A percentile compares a stretch with the other conserved stretches of the same genome.
phyloP scores from a whole-genome alignment of 2,888 invertebrate species.

The Rhagonycha fulva region DNA sequence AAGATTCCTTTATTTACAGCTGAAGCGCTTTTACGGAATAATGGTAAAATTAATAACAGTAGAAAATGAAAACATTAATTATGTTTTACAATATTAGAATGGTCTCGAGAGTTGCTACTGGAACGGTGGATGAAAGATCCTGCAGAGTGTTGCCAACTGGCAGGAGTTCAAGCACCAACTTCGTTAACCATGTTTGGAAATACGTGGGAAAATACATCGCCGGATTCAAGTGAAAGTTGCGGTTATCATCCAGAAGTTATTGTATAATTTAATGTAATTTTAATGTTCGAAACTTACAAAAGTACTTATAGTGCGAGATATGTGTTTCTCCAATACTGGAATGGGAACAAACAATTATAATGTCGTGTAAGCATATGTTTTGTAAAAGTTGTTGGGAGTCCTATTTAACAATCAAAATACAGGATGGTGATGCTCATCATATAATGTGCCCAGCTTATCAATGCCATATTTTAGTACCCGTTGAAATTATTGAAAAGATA shows the following conservation, averaged over 20 bases:
- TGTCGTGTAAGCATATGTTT: slow-evolving; percentile 67
- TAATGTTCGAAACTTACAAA: not conserved
- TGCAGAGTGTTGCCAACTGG: slow-evolving; percentile 65
- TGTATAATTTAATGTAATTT: slow-evolving; percentile 36
- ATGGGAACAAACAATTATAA: slow-evolving; percentile 59
- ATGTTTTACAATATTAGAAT: slow-evolving; percentile 57
- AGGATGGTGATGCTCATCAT: slow-evolving; percentile 68
- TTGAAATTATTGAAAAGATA: slow-evolving; percentile 67
- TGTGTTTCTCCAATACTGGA: slow-evolving; percentile 58
- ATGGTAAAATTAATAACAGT: slow-evolving; percentile 56
- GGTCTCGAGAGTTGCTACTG: slow-evolving; percentile 68
- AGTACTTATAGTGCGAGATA: slow-evolving; percentile 62
- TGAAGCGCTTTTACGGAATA: slow-evolving; percentile 67
- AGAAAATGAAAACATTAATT: not conserved
- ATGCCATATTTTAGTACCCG: slow-evolving; percentile 67
- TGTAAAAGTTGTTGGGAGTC: slow-evolving; percentile 69
- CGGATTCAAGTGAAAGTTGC: slow-evolving; percentile 42
- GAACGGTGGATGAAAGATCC: slow-evolving; percentile 73
- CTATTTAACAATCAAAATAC: slow-evolving; percentile 67
- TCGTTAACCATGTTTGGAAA: slow-evolving; percentile 54
- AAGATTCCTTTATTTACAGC: slow-evolving; percentile 72
- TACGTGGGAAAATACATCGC: slow-evolving; percentile 50
- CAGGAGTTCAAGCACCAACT: slow-evolving; percentile 67
- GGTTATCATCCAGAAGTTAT: slow-evolving; percentile 43
- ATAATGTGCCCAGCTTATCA: slow-evolving; percentile 69